A percentile compares a stretch with the other conserved stretches of the same genome.
These are phyloP conservation scores for Crocidura indochinensis DNA, from an alignment of 2,797 vertebrate species.

Conservation along the genomic window DNA sequence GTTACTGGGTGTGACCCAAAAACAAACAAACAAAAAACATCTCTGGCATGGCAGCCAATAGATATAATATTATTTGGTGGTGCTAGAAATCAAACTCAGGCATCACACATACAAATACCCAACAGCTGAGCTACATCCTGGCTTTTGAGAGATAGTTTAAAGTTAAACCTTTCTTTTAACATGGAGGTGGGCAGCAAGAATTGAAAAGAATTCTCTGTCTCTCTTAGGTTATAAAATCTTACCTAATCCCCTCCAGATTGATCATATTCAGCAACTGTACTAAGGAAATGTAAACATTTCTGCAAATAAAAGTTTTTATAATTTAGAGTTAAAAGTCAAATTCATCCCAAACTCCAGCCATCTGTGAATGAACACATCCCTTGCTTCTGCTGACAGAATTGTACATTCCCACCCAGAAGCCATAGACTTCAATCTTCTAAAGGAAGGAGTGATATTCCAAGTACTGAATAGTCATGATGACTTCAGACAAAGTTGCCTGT, in stretches of 20 bases:
- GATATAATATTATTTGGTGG: conserved; percentile 41
- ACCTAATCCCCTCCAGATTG: conserved; percentile 69
- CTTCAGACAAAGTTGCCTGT: neutral
- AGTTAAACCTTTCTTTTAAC: neutral
- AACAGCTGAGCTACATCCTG: too few species aligned
- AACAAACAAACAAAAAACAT: neutral
- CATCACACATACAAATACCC: too few species aligned
- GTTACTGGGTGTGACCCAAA: too few species aligned
- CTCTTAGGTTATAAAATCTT: conserved; percentile 69
- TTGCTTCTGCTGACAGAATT: neutral
- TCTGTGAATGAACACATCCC: neutral
- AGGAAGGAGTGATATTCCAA: neutral
- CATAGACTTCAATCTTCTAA: neutral
- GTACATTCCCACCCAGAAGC: neutral
- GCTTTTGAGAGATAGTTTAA: too few species aligned
- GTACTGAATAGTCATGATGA: neutral
- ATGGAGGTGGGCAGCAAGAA: conserved; percentile 41
- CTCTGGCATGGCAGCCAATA: conserved; percentile 21
- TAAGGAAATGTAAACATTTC: conserved; percentile 65
- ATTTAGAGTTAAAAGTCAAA: conserved; percentile 32
- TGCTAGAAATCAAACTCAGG: too few species aligned
- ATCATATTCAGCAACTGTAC: neutral
- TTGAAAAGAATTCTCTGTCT: conserved; percentile 71
- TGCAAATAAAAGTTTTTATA: conserved; percentile 58
- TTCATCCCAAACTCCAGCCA: conserved; percentile 8